Percentiles rank a stretch among this genome's conserved stretches.
These are phyloP conservation scores for Agapornis roseicollis DNA, from an alignment of 2,113 vertebrate genomes.

Conservation along the genomic window DNA sequence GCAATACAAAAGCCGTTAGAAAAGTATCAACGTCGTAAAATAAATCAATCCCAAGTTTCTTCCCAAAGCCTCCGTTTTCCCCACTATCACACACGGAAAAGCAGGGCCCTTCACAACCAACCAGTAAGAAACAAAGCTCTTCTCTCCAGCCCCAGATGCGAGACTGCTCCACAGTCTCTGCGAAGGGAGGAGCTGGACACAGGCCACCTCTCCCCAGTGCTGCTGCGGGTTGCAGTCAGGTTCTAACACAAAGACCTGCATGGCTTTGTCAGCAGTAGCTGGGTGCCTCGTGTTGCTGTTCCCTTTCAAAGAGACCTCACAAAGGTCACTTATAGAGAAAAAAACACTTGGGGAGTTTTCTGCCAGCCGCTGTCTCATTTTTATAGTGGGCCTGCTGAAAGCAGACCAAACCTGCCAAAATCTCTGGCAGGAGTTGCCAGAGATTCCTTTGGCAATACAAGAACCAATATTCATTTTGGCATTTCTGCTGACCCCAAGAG, in stretches of 20 bases:
- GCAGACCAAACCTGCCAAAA: neutral
- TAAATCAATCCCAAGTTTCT: neutral
- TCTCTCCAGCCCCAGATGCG: neutral
- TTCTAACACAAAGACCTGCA: fast-evolving
- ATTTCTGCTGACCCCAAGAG: neutral
- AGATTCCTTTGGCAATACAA: neutral
- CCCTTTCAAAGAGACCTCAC: neutral
- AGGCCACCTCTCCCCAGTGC: fast-evolving
- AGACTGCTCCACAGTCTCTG: neutral
- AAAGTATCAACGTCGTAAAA: neutral
- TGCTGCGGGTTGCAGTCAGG: fast-evolving
- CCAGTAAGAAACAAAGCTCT: neutral
- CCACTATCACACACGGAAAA: neutral
- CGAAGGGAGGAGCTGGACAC: neutral
- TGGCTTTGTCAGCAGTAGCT: fast-evolving
- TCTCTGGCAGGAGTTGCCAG: neutral
- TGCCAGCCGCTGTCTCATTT: neutral
- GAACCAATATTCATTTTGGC: neutral
- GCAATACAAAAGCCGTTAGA: neutral
- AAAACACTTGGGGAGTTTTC: neutral
- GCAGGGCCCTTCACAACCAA: neutral
- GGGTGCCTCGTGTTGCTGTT: fast-evolving
- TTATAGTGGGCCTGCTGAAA: fast-evolving
- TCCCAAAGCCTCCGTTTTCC: neutral
- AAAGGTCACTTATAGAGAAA: neutral